Percentiles rank a stretch among this genome's conserved stretches.
phyloP scores from a whole-genome alignment of 1,140 invertebrate genomes.

The Drosophila setifemur region DNA sequence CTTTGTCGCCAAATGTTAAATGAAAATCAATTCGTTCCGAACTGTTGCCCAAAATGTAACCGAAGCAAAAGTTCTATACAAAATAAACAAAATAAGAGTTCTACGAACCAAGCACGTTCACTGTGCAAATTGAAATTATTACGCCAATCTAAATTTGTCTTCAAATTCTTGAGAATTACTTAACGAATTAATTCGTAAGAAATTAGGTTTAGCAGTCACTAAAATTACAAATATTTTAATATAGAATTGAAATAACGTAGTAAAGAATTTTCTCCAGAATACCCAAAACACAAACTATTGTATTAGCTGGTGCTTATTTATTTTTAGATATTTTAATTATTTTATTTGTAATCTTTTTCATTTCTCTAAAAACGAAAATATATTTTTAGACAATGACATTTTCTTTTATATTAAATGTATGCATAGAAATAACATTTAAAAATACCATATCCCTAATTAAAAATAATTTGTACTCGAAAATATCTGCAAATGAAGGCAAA shows the following conservation, averaged over 20 bases:
- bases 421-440: no score
- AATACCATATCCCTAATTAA: no score
- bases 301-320: no score
- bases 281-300: no score
- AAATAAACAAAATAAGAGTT: constrained; percentile 21
- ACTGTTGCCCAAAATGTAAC: constrained; percentile 37
- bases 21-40: constrained; percentile 74
- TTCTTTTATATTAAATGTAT: no score
- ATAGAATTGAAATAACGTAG: background rate
- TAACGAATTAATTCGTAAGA: constrained; percentile 23
- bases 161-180: constrained; percentile 24
- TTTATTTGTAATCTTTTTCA: no score
- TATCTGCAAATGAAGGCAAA: background rate
- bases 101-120: constrained; percentile 19
- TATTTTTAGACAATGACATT: no score
- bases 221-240: background rate
- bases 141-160: constrained; percentile 65
- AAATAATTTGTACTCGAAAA: no score
- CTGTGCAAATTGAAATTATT: constrained; percentile 72
- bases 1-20: constrained; percentile 53
- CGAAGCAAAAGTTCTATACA: constrained; percentile 48
- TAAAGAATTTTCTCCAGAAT: no score
- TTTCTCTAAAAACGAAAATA: no score
- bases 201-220: background rate
- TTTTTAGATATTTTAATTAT: no score